Evolutionary conservation across 2,113 vertebrate species (phyloP).

Genomic region (Labeo catla): DNA sequence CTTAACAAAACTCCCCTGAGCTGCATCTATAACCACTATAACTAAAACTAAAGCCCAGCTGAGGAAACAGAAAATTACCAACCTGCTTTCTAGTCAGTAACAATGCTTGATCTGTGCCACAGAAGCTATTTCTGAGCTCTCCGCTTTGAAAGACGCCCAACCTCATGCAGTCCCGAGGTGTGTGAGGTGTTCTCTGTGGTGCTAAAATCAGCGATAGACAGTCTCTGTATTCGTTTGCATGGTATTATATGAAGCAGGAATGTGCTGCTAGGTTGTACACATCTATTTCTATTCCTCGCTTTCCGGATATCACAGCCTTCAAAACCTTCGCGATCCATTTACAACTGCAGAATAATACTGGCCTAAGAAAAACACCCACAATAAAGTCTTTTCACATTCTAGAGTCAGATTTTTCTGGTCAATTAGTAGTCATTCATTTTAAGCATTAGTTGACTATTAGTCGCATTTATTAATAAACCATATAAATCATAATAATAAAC

Average conservation of each 20-base stretch:
- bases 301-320: background rate
- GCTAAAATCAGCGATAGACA: background rate
- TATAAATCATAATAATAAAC: no score
- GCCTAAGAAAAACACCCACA: background rate
- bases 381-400: background rate
- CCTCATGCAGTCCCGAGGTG: background rate
- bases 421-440: no score
- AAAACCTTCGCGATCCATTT: background rate
- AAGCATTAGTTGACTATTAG: no score
- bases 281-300: background rate
- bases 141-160: background rate
- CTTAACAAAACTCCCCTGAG: background rate
- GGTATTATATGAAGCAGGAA: background rate
- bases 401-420: no score
- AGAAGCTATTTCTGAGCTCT: background rate
- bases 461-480: no score
- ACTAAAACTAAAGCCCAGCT: background rate
- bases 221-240: background rate
- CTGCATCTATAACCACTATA: background rate
- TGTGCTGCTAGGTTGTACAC: background rate
- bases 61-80: background rate
- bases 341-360: background rate
- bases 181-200: background rate
- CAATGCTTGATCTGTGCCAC: conserved; percentile 14
- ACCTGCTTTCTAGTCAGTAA: background rate